phyloP scores from a whole-genome alignment of 2,888 invertebrate species.

The Ochropleura leucogaster region DNA sequence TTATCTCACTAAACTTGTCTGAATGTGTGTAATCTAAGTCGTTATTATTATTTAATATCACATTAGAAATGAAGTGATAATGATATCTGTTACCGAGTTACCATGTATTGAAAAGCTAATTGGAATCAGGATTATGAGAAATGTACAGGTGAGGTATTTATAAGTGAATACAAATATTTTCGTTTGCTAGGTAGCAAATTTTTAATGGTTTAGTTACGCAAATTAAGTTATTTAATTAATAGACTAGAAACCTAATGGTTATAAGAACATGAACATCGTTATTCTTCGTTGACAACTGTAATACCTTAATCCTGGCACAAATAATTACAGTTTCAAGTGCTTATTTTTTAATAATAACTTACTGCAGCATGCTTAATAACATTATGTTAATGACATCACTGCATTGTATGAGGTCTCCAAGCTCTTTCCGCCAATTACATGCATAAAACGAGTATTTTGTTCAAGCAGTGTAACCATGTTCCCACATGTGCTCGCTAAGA shows the following conservation, averaged over 20 bases:
- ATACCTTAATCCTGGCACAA: conserved; percentile 39
- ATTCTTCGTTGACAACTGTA: conserved; percentile 31
- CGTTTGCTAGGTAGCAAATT: neutral
- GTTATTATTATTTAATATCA: conserved; percentile 48
- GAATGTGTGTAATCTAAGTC: conserved; percentile 44
- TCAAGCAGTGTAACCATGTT: conserved; percentile 69
- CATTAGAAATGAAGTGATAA: conserved; percentile 48
- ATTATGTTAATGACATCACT: conserved; percentile 54
- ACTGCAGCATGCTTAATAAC: conserved; percentile 42
- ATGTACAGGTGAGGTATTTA: neutral
- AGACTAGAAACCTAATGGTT: conserved; percentile 15
- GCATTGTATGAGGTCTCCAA: conserved; percentile 52
- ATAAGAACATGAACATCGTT: conserved; percentile 26
- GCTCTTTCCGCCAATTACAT: conserved; percentile 65
- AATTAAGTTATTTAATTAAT: conserved; percentile 16
- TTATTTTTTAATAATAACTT: conserved; percentile 44
- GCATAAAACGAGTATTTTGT: conserved; percentile 69
- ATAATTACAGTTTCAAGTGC: conserved; percentile 39
- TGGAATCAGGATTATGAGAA: neutral
- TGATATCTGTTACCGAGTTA: conserved; percentile 17
- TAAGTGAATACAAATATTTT: neutral
- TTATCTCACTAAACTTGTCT: conserved; percentile 42
- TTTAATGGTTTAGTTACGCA: neutral
- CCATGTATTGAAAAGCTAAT: conserved; percentile 14
- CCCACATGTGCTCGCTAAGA: conserved; percentile 78